These are phyloP conservation scores for Equus przewalskii DNA, from an alignment of 2,113 vertebrate genomes.

Conservation along the genomic window DNA sequence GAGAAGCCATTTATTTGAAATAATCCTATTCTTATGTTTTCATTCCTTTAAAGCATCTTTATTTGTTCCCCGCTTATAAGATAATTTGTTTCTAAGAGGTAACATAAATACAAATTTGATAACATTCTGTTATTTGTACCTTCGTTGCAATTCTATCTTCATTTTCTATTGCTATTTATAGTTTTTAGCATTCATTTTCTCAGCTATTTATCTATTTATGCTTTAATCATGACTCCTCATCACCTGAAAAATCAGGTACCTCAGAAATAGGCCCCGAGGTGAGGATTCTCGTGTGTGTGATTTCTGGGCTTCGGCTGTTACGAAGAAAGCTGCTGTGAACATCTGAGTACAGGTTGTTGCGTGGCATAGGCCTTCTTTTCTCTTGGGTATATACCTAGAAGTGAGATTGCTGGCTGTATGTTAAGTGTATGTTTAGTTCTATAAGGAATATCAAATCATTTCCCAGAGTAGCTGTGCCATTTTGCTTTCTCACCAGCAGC, in stretches of 20 bases:
- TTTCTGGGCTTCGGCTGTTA: neutral
- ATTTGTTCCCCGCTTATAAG: neutral
- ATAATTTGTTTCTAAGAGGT: neutral
- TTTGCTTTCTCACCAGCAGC: no score
- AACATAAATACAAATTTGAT: neutral
- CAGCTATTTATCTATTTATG: neutral
- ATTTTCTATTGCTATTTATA: neutral
- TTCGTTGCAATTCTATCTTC: neutral
- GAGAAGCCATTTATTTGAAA: neutral
- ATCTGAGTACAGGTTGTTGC: rapidly evolving
- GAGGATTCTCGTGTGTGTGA: neutral
- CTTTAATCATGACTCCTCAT: neutral
- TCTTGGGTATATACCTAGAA: no score
- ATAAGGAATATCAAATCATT: neutral
- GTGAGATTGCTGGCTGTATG: no score
- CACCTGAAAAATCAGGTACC: neutral
- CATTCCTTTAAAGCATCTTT: neutral
- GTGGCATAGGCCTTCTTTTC: neutral
- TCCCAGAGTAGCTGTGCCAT: neutral
- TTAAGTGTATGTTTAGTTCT: neutral
- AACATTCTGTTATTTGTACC: neutral
- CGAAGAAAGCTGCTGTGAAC: neutral
- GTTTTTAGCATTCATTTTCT: neutral
- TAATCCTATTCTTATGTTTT: neutral
- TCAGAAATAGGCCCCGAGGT: neutral